phyloP scores from a whole-genome alignment of 2,797 vertebrate species.

The Synanceia verrucosa region DNA sequence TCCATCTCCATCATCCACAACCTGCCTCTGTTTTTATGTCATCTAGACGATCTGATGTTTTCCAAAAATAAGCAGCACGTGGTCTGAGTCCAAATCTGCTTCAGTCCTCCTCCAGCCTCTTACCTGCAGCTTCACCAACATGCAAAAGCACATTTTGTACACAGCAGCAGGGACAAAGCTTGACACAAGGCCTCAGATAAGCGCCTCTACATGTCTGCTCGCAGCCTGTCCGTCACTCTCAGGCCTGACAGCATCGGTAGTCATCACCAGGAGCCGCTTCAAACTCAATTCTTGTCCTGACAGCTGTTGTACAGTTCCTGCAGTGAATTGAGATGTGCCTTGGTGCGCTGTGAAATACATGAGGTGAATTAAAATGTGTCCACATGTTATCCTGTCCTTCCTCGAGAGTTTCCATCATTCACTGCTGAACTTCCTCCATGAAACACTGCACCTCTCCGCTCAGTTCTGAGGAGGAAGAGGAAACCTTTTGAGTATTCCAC shows the following conservation, averaged over 20 bases:
- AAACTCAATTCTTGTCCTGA: slow-evolving; percentile 48
- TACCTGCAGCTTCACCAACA: slow-evolving; percentile 88
- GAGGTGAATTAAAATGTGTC: slow-evolving; percentile 51
- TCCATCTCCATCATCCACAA: neutral
- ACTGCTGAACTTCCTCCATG: slow-evolving; percentile 26
- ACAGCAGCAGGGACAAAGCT: slow-evolving; percentile 55
- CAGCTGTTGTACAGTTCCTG: slow-evolving; percentile 50
- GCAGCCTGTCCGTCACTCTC: slow-evolving; percentile 44
- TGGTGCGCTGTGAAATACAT: slow-evolving; percentile 33
- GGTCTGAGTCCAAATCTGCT: slow-evolving; percentile 89
- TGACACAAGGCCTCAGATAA: slow-evolving; percentile 89
- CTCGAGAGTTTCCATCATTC: slow-evolving; percentile 29
- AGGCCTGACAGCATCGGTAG: slow-evolving; percentile 46
- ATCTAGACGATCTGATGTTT: slow-evolving; percentile 83
- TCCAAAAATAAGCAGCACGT: slow-evolving; percentile 75
- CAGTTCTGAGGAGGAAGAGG: slow-evolving; percentile 49
- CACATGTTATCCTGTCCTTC: slow-evolving; percentile 15
- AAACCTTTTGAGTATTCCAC: slow-evolving; percentile 71
- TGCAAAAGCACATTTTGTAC: slow-evolving; percentile 81
- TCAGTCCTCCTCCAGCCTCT: slow-evolving; percentile 87
- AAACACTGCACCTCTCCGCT: slow-evolving; percentile 27
- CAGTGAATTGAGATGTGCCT: slow-evolving; percentile 49
- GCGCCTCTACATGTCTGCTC: slow-evolving; percentile 84
- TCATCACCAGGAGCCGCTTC: slow-evolving; percentile 42
- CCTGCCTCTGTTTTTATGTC: slow-evolving; percentile 74